Conservation (phyloP, 2,797 vertebrate genomes). For the Smutsia gigantea region DNA sequence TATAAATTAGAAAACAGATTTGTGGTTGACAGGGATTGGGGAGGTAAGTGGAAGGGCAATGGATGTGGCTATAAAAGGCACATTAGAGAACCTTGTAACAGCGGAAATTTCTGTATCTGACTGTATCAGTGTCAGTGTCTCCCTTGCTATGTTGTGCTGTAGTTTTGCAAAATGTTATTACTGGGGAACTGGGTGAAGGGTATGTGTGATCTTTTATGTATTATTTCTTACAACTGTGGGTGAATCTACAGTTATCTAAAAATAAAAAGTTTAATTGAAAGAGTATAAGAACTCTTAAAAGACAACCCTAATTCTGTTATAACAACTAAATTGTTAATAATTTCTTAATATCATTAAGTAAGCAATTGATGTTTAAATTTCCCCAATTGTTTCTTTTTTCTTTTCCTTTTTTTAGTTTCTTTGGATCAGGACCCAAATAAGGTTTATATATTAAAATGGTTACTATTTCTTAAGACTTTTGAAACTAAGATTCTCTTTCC, state of each 20-base stretch:
- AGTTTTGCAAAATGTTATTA: background rate
- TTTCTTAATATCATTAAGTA: constrained; percentile 41
- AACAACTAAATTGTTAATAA: constrained; percentile 5
- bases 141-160: background rate
- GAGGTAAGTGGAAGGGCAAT: background rate
- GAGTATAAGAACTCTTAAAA: background rate
- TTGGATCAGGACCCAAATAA: constrained; percentile 34
- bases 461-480: background rate
- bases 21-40: background rate
- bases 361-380: constrained; percentile 28
- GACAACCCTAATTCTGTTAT: background rate
- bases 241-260: too few relatives aligned
- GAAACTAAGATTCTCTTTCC: background rate
- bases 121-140: background rate
- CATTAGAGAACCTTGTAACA: background rate
- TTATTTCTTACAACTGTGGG: background rate
- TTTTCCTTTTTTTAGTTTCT: background rate
- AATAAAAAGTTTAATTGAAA: background rate
- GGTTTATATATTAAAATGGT: background rate
- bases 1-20: background rate
- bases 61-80: background rate
- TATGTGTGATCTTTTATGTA: background rate
- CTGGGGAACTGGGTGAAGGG: background rate
- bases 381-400: background rate
- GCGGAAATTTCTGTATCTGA: background rate